A percentile compares a stretch with the other conserved stretches of the same genome.
These are phyloP conservation scores for Syngnathus acus DNA, from an alignment of 2,797 vertebrate genomes.

Conservation along the genomic window DNA sequence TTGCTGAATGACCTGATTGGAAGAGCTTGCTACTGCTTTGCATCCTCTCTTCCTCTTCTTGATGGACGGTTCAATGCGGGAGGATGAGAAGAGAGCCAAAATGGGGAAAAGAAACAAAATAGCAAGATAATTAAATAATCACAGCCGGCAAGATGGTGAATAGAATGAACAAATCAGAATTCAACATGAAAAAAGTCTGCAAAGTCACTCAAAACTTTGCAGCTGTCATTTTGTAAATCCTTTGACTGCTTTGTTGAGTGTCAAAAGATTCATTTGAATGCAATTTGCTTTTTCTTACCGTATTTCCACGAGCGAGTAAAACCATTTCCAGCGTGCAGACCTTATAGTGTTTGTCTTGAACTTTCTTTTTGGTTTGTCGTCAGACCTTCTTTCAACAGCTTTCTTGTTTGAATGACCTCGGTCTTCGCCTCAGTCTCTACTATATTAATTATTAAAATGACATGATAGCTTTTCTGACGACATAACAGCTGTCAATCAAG, in stretches of 20 bases:
- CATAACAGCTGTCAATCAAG: slow-evolving; percentile 13
- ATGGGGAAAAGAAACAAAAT: neutral
- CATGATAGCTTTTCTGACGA: slow-evolving; percentile 47
- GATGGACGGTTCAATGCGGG: neutral
- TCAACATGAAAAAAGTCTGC: neutral
- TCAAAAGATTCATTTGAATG: neutral
- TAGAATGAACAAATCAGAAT: neutral
- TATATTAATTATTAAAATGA: slow-evolving; percentile 34
- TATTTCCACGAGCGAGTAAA: neutral
- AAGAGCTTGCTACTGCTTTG: slow-evolving; percentile 25
- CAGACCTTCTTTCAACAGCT: neutral
- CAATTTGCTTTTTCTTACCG: too few relatives aligned
- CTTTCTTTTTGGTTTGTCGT: neutral
- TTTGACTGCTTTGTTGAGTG: neutral
- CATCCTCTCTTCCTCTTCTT: slow-evolving; percentile 13
- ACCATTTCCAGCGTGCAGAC: neutral
- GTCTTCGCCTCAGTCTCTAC: slow-evolving; percentile 37
- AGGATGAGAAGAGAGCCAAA: neutral
- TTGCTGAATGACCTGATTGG: slow-evolving; percentile 48
- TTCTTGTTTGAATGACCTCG: slow-evolving; percentile 2
- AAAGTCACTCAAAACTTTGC: neutral
- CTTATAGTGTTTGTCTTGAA: neutral
- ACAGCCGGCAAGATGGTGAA: neutral
- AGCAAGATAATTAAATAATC: neutral
- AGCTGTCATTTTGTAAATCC: neutral